Base-by-base conservation (phyloP, 2,888 invertebrate species). In the Orthosia gracilis region DNA sequence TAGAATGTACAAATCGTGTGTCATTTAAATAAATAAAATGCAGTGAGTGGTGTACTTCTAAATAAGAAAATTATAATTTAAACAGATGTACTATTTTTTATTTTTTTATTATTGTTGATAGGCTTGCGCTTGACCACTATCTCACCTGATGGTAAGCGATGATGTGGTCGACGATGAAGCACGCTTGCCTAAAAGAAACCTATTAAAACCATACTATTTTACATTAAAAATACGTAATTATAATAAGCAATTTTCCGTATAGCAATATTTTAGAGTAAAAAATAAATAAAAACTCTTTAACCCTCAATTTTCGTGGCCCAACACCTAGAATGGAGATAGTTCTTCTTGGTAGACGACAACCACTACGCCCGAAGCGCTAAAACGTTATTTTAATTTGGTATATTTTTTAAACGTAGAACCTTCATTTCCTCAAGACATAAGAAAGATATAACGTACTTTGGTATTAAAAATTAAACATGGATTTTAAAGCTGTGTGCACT, bases 311-410 rank as follows among this genome's bases (percentile, higher is more conserved):
- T 64, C 15, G 9, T 77, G 50, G 70, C 82, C 62, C 57, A 1
- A 76, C 79, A 57, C 12, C 4, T 59, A 74, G 66, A 64, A 76
- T 71, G 61, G 67, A 81, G 76, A 79, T 81, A 72, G 84, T 75
- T 83, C 73, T 80, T 69, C 73, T 64, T 55, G 69, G 73, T 83
- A 67, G 69, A 55, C 58, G 69, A 64, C 71, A 77, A 78, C 73
- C 61, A 61, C 58, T 67, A 52, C 45, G 67, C 68, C 52, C 18
- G 68, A 40, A 64, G 81, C 52, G 17, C 58, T 69, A 71, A 57
- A 76, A 69, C 40, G 64, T 79, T 82, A 82, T 79, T 78, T 63
- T 76, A 86, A 74, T 81, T 74, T 54, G 69, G 49, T 76, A 62
- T 78, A 77, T 68, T 78, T 78, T 78, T 78, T 71, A 50, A 57